phyloP scores from a whole-genome alignment of 1,140 invertebrate species.

The Bombus superbus region DNA sequence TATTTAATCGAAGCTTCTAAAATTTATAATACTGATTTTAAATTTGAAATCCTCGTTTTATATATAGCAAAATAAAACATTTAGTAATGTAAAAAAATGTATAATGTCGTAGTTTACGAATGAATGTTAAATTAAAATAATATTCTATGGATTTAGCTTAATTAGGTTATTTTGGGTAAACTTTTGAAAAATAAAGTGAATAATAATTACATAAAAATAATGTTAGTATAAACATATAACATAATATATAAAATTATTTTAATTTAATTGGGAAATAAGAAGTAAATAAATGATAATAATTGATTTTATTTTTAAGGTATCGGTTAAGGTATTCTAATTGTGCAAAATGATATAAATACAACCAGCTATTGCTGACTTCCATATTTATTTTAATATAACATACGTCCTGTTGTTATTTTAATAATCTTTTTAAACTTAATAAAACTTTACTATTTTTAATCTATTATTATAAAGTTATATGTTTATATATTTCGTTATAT shows the following conservation, averaged over 20 bases:
- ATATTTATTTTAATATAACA: constrained; percentile 2
- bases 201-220: background rate
- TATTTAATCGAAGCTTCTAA: background rate
- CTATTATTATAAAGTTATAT: constrained; percentile 4
- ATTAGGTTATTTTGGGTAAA: background rate
- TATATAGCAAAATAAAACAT: background rate
- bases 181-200: background rate
- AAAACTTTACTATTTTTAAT: background rate
- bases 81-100: background rate
- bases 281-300: constrained; percentile 1
- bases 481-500: constrained; percentile 4
- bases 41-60: background rate
- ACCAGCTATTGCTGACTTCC: background rate
- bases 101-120: background rate
- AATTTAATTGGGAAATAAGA: background rate
- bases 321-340: background rate
- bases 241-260: background rate
- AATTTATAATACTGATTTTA: background rate
- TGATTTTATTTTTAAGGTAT: background rate
- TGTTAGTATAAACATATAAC: background rate
- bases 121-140: background rate
- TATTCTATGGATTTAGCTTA: background rate
- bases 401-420: background rate
- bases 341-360: constrained; percentile 11
- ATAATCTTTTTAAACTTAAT: background rate